Evolutionary conservation across 2,113 vertebrate species (phyloP).

Genomic region (Zosterops pallidus): DNA sequence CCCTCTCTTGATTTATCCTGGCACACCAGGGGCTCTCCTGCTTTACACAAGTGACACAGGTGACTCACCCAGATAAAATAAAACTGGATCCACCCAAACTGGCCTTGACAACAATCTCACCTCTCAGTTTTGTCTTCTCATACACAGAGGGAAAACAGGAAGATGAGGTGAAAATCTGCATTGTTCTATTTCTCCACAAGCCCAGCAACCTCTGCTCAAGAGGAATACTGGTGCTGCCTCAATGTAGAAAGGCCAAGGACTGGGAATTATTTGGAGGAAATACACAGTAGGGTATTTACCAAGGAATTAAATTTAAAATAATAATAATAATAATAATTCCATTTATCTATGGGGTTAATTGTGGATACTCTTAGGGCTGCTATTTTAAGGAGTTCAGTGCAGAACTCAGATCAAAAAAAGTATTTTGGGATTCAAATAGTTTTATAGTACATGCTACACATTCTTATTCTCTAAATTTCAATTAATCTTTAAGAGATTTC

Average conservation of each 20-base stretch:
- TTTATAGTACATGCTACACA: neutral
- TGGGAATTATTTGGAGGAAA: neutral
- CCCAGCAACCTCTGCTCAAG: neutral
- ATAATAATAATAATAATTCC: neutral
- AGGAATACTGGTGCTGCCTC: accelerated
- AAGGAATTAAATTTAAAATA: neutral
- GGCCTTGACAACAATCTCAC: neutral
- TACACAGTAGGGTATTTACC: neutral
- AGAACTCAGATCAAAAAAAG: neutral
- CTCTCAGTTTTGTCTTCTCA: neutral
- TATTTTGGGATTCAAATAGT: neutral
- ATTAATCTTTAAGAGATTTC: neutral
- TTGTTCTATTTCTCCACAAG: neutral
- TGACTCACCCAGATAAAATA: accelerated
- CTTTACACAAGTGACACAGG: neutral
- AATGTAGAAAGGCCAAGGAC: neutral
- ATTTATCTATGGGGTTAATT: neutral
- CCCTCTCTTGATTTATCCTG: neutral
- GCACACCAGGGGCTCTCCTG: neutral
- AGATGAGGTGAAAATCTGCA: neutral
- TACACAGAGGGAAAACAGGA: neutral
- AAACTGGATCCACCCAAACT: neutral
- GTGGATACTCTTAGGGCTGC: neutral
- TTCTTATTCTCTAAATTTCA: neutral
- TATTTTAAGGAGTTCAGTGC: neutral